Base-by-base conservation (phyloP, 2,113 vertebrate species). In the Pygoscelis adeliae region DNA sequence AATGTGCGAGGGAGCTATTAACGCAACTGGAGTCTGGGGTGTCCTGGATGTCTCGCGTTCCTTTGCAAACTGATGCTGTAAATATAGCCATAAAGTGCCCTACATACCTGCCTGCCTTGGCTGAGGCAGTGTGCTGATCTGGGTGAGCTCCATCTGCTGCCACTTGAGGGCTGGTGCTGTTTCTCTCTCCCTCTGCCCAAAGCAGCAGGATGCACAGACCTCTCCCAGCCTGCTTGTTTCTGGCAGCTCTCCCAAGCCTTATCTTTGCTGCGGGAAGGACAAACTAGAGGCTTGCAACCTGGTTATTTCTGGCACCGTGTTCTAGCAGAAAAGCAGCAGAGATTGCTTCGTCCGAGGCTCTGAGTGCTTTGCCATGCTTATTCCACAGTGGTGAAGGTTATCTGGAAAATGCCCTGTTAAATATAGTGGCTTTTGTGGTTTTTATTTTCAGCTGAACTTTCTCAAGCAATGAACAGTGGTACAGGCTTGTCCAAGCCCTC, bases 361-460 rank as follows among this genome's bases (percentile, higher is more conserved):
- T 2, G 52, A 26, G 42, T 19, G 22, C 27, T 47, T 30, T 61
- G 27, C 53, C 0, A 0, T 69, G 58, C 34, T 42, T 34, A 17
- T 42, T 58, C 84, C 55, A 22, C 8, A 1, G 40, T 32, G 47
- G 15, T n/a, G 66, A 38, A 44, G 30, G 40, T 7, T 49, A 10
- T 29, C 73, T 52, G 40, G 44, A 56, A 67, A 56, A 50, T 30
- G 5, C 58, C 70, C 22, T 3, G 29, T 94, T 91, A 91, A 91
- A 56, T 72, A 18, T 30, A 19, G 13, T 62, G 70, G 14, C 50
- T 93, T 66, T 72, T 93, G 13, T 78, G 87, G 32, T 76, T 71
- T 97, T 96, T 98, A 36, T 89, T 94, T 95, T 6, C 98, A 99
- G 99, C 98, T 83, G 99, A 99, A 97, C 98, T 99, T 78, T 97